Evolutionary conservation across 2,888 invertebrate species (phyloP), one percentile per base, ranked within the genome.

Genomic region (Trachelus stipa): DNA sequence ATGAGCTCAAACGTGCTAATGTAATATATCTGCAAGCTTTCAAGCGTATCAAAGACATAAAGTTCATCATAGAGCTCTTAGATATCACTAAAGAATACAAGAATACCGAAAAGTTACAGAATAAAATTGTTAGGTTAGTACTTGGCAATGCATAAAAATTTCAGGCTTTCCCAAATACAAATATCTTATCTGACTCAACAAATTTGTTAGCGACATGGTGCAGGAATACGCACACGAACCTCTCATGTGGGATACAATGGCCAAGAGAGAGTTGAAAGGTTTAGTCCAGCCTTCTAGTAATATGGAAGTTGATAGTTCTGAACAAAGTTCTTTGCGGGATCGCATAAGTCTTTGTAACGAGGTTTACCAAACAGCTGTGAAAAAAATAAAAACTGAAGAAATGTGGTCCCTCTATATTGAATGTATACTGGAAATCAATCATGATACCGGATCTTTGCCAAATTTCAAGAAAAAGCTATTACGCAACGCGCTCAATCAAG

Each of bases 11-110:
- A 86, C 92, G 94, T 81, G 94, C 94, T 35, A 92, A 93, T 78
- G 90, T 94, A 15, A 92, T 95, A 71, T 95, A 95, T 92, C 93
- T 92, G 77, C 94, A 94, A 89, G 94, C 94, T 12, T 89, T 93
- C 34, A 93, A 94, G 80, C 93, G 93, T 81, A 92, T 95, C 11
- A 91, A 92, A 31, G 92, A 94, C 83, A 90, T 94, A 3, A 91
- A 92, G 34, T 94, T 94, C 81, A 91, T 94, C n/a, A 93, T 95
- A 34, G 93, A 94, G 82, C 84, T 96, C 37, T 92, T 95, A 69
- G 93, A 94, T 73, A 89, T 94, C 40, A 91, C 94, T 15, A 92
- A 93, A 79, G 92, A 93, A 80, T 94, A 94, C 92, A 92, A 92
- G 68, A 93, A 95, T 83, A 94, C 95, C 1, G 92, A 92, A 15